Percentiles rank a stretch among this genome's conserved stretches.
phyloP scores from a whole-genome alignment of 2,797 vertebrate species.

The Poecilia picta region DNA sequence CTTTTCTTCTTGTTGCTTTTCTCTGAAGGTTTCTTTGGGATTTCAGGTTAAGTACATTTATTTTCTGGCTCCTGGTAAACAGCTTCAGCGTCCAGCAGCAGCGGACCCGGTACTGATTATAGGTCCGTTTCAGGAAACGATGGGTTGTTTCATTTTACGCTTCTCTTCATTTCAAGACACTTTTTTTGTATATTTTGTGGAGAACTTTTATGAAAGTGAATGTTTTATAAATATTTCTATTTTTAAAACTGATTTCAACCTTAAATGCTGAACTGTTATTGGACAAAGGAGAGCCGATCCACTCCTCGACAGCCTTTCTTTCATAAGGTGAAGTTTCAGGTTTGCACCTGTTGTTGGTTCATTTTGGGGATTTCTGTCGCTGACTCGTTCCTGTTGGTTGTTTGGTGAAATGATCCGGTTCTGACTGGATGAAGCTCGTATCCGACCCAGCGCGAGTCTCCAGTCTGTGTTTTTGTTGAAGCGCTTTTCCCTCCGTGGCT shows the following conservation, averaged over 20 bases:
- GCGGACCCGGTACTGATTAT: not conserved
- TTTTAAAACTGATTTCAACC: not conserved
- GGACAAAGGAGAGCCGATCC: not conserved
- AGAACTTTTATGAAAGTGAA: not conserved
- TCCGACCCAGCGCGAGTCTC: constrained; percentile 1
- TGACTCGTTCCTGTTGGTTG: too few species aligned
- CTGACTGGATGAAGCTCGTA: not conserved
- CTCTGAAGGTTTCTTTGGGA: not conserved
- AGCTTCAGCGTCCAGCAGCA: not conserved
- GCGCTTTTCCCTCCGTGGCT: constrained; percentile 27
- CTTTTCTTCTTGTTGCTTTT: not conserved
- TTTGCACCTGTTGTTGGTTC: not conserved
- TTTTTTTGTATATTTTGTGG: not conserved
- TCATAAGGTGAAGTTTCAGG: not conserved
- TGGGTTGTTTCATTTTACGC: not conserved
- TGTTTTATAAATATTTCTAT: not conserved
- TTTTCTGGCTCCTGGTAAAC: not conserved
- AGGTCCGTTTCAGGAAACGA: not conserved
- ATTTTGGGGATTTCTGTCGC: not conserved
- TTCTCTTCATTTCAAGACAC: not conserved
- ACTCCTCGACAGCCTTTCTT: not conserved
- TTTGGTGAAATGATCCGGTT: not conserved
- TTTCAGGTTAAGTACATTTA: not conserved
- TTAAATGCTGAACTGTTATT: not conserved
- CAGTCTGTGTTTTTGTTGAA: constrained; percentile 18